phyloP scores from a whole-genome alignment of 2,888 invertebrate genomes.

The Dasypogon diadema region DNA sequence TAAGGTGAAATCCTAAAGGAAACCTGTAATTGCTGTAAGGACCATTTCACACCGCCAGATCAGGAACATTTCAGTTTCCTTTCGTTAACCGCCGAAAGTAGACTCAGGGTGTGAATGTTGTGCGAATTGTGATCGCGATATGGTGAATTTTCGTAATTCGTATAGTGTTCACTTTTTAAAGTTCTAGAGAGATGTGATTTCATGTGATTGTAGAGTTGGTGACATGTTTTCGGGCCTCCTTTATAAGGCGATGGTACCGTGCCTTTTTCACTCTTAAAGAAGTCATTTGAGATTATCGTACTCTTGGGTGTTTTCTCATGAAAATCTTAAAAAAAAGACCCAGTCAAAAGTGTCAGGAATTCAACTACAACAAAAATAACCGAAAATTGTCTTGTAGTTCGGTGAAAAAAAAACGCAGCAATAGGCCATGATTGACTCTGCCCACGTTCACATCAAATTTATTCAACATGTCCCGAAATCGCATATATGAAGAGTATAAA shows the following conservation, averaged over 20 bases:
- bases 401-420: not conserved
- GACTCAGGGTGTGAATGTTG: not conserved
- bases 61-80: slow-evolving; percentile 39
- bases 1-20: slow-evolving; percentile 31
- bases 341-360: not conserved
- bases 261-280: no score
- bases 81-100: slow-evolving; percentile 25
- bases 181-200: slow-evolving; percentile 2
- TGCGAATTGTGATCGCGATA: not conserved
- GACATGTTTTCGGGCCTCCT: not conserved
- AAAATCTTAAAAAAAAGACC: not conserved
- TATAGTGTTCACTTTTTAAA: not conserved
- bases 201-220: not conserved
- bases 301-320: not conserved
- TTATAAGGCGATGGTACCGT: no score
- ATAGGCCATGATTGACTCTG: not conserved
- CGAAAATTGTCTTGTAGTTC: slow-evolving; percentile 8
- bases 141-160: not conserved
- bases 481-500: no score
- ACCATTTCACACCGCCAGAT: not conserved
- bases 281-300: no score
- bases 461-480: not conserved
- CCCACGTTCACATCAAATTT: slow-evolving; percentile 21
- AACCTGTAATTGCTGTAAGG: slow-evolving; percentile 34
- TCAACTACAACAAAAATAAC: slow-evolving; percentile 8